These are phyloP conservation scores for Hiodon alosoides DNA, from an alignment of 2,113 vertebrate genomes.

Conservation along the genomic window DNA sequence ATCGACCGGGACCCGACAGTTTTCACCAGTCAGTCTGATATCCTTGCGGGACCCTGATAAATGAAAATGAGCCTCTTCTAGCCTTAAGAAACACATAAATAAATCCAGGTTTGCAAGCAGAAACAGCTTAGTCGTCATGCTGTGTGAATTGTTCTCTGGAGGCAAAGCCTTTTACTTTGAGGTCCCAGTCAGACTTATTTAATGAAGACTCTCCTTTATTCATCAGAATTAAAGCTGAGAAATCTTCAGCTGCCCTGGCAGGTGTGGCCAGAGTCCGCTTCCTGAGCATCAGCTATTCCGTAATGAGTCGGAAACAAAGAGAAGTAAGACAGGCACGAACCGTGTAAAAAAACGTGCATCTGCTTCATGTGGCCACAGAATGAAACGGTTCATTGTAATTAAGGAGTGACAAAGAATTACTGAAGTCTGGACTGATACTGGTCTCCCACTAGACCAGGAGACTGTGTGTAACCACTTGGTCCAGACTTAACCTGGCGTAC, in stretches of 20 bases:
- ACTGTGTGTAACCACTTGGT: too few relatives aligned
- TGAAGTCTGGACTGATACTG: too few relatives aligned
- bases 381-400: too few relatives aligned
- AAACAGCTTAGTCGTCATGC: constrained; percentile 59
- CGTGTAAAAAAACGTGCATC: too few relatives aligned
- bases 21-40: constrained; percentile 43
- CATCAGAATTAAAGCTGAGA: constrained; percentile 1
- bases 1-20: constrained; percentile 27
- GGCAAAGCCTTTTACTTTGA: constrained; percentile 49
- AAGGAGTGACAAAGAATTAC: too few relatives aligned
- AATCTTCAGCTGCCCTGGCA: background rate
- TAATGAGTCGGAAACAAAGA: too few relatives aligned
- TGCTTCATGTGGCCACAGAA: too few relatives aligned
- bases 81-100: constrained; percentile 65
- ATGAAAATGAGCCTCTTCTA: constrained; percentile 57
- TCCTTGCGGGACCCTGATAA: constrained; percentile 55
- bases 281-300: too few relatives aligned
- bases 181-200: constrained; percentile 34
- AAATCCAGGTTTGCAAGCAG: constrained; percentile 53
- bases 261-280: too few relatives aligned
- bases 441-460: too few relatives aligned
- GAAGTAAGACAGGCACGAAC: too few relatives aligned
- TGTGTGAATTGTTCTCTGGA: constrained; percentile 45
- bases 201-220: constrained; percentile 37
- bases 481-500: constrained; percentile 23